These are phyloP conservation scores for Pseudomyrmex dendroicus DNA, from an alignment of 1,140 invertebrate species.

Conservation along the genomic window DNA sequence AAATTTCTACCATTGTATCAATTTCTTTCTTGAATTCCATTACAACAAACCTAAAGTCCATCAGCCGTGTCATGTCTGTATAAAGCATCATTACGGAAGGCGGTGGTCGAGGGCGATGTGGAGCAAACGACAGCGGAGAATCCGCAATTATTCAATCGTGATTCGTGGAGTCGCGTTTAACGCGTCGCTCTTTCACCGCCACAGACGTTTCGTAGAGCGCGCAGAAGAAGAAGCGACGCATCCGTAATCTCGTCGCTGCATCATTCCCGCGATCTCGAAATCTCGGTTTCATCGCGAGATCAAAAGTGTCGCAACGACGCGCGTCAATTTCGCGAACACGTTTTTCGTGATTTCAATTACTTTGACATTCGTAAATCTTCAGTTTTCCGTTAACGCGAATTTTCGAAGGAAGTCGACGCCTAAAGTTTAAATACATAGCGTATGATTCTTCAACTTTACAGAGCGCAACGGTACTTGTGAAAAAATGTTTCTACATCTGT, in stretches of 20 bases:
- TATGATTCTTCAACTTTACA: neutral
- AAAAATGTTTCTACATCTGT: constrained; percentile 1
- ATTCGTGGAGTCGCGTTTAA: constrained; percentile 56
- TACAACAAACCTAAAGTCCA: constrained; percentile 4
- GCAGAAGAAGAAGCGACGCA: constrained; percentile 28
- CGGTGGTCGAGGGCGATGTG: constrained; percentile 61
- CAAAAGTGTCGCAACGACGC: neutral
- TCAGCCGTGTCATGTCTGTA: neutral
- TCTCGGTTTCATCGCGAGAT: constrained; percentile 20
- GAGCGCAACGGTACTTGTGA: neutral
- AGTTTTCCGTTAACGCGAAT: neutral
- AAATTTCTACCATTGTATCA: no score
- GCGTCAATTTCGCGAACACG: neutral
- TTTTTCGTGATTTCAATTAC: neutral
- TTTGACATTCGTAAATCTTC: neutral
- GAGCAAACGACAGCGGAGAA: constrained; percentile 63
- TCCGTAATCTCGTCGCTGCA: constrained; percentile 36
- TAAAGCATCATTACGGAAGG: constrained; percentile 31
- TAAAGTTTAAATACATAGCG: neutral
- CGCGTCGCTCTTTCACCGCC: constrained; percentile 48
- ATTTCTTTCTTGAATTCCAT: no score
- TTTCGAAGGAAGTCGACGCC: neutral
- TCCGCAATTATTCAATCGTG: constrained; percentile 81
- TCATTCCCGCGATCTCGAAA: constrained; percentile 38
- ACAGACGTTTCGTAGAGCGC: constrained; percentile 45